Percentiles rank a stretch among this genome's conserved stretches.
phyloP scores from a whole-genome alignment of 2,888 invertebrate species.

The Stegana nigrithorax region DNA sequence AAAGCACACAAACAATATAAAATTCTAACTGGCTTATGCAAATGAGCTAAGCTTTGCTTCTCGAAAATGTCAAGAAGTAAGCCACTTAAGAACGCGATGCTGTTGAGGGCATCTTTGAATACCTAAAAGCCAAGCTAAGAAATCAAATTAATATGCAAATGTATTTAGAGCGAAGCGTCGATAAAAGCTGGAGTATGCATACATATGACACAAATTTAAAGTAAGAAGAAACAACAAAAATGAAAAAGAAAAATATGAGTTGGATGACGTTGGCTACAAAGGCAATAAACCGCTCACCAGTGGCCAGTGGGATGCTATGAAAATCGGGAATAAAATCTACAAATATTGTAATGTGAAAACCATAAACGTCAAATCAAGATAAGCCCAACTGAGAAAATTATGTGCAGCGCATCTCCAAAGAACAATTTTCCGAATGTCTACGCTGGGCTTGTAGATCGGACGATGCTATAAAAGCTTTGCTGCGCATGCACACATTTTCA shows the following conservation, averaged over 20 bases:
- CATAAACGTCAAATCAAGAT: slow-evolving; percentile 30
- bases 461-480: neutral
- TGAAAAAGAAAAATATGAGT: slow-evolving; percentile 12
- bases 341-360: slow-evolving; percentile 50
- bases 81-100: neutral
- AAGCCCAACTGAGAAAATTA: slow-evolving; percentile 29
- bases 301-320: slow-evolving; percentile 13
- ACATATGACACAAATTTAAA: neutral
- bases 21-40: neutral
- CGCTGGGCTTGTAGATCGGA: slow-evolving; percentile 29
- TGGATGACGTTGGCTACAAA: slow-evolving; percentile 22
- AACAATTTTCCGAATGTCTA: slow-evolving; percentile 16
- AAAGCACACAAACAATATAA: too few species aligned
- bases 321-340: slow-evolving; percentile 5
- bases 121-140: neutral
- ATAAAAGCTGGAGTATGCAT: neutral
- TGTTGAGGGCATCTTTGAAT: neutral
- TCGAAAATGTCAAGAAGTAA: neutral
- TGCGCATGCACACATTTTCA: slow-evolving; percentile 28
- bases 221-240: slow-evolving; percentile 26
- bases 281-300: slow-evolving; percentile 28
- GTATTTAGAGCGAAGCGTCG: neutral
- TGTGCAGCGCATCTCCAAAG: neutral
- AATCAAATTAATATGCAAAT: neutral
- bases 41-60: neutral